phyloP scores from a whole-genome alignment of 2,797 vertebrate genomes.

The Halcyon chelicuti region DNA sequence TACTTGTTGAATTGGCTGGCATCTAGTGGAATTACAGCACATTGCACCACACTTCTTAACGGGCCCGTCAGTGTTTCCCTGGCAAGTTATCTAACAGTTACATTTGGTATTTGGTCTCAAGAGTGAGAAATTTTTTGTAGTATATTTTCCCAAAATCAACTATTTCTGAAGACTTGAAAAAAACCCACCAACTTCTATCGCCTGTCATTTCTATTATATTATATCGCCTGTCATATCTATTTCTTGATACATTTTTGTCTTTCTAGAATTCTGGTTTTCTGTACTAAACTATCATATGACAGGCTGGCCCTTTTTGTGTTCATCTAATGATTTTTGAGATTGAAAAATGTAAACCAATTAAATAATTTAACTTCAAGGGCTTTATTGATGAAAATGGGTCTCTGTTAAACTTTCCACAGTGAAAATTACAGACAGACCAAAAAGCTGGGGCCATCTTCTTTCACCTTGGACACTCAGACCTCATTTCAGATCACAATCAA shows the following conservation, averaged over 20 bases:
- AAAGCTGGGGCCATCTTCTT: background rate
- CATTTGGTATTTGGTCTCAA: background rate
- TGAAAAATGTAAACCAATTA: background rate
- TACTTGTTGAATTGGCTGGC: slow-evolving; percentile 1
- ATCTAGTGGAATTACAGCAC: background rate
- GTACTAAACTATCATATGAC: too few relatives aligned
- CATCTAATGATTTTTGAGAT: background rate
- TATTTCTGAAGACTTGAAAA: background rate
- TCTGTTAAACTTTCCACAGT: background rate
- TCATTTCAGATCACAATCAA: background rate
- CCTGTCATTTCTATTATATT: too few relatives aligned
- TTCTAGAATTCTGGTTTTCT: background rate
- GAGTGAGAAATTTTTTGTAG: background rate
- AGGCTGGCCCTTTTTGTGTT: background rate
- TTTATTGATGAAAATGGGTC: background rate
- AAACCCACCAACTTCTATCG: background rate
- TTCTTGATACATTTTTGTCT: background rate
- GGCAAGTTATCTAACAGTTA: background rate
- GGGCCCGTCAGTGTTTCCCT: background rate
- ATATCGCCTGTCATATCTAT: fast-evolving
- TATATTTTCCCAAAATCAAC: fast-evolving
- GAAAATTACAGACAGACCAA: background rate
- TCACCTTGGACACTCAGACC: background rate
- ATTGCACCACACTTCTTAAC: background rate
- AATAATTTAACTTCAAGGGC: background rate